These are phyloP conservation scores for Chymomyza caudatula DNA, from an alignment of 2,888 invertebrate species.

Conservation along the genomic window DNA sequence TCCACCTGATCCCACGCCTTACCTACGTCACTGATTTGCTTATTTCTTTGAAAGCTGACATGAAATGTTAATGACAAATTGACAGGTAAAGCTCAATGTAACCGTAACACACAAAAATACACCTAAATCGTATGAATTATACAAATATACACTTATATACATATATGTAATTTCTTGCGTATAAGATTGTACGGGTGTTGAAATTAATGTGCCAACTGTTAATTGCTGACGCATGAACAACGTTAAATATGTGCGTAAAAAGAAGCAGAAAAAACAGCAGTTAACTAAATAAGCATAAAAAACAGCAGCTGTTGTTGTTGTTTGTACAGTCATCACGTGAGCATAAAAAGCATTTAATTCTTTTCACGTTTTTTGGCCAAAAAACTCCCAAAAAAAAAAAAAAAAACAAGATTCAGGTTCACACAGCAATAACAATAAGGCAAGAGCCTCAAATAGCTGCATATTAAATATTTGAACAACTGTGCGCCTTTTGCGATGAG, in stretches of 20 bases:
- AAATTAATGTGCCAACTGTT: background rate
- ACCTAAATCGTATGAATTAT: too few relatives aligned
- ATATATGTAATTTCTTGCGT: background rate
- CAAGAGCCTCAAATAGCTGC: conserved; percentile 1
- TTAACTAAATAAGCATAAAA: background rate
- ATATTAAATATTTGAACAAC: background rate
- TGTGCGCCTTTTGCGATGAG: background rate
- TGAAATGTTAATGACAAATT: too few relatives aligned
- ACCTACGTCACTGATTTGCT: too few relatives aligned
- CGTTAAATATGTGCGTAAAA: background rate
- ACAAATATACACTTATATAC: too few relatives aligned
- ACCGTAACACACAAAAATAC: too few relatives aligned
- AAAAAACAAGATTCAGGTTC: background rate
- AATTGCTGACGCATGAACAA: background rate
- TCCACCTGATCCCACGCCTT: too few relatives aligned
- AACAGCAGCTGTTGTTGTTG: background rate
- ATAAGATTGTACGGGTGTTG: background rate
- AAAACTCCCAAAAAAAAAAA: too few relatives aligned
- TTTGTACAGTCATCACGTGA: background rate
- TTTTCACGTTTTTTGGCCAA: background rate
- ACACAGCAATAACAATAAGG: conserved; percentile 19
- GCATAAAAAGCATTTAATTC: conserved; percentile 6
- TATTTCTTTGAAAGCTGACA: too few relatives aligned
- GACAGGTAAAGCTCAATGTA: too few relatives aligned
- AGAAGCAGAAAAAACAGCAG: background rate